Evolutionary conservation across 35 echinoderm and acorn worm genomes (phyloP).

Genomic region (Strongylocentrotus purpuratus): DNA sequence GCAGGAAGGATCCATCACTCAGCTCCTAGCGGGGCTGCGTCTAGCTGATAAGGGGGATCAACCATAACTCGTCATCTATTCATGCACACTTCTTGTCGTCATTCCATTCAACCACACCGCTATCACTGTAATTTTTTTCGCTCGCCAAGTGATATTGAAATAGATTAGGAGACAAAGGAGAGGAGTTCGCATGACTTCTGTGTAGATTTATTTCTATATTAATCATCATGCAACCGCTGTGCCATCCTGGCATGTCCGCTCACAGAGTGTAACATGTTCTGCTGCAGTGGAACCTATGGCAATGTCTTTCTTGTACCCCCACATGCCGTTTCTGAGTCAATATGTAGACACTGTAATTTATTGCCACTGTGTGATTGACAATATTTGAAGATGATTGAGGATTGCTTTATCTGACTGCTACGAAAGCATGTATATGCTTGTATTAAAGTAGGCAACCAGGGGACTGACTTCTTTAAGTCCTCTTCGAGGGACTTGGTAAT

Average conservation of each 20-base stretch:
- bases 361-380: no score
- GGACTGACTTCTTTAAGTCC: no score
- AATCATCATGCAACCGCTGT: background rate
- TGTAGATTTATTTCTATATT: background rate
- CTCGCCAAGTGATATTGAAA: background rate
- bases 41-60: conserved; percentile 43
- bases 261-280: no score
- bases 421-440: no score
- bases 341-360: no score
- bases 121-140: background rate
- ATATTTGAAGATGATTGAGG: no score
- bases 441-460: no score
- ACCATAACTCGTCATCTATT: conserved; percentile 25
- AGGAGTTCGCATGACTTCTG: background rate
- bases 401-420: no score
- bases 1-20: conserved; percentile 44
- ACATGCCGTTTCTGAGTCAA: no score
- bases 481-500: no score
- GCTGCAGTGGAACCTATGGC: no score
- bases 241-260: background rate
- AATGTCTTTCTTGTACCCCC: no score
- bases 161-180: background rate
- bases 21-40: conserved; percentile 32
- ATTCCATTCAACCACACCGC: background rate
- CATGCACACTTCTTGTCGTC: background rate